Conservation (phyloP, 2,888 invertebrate genomes). For the Gryllus longicercus region DNA sequence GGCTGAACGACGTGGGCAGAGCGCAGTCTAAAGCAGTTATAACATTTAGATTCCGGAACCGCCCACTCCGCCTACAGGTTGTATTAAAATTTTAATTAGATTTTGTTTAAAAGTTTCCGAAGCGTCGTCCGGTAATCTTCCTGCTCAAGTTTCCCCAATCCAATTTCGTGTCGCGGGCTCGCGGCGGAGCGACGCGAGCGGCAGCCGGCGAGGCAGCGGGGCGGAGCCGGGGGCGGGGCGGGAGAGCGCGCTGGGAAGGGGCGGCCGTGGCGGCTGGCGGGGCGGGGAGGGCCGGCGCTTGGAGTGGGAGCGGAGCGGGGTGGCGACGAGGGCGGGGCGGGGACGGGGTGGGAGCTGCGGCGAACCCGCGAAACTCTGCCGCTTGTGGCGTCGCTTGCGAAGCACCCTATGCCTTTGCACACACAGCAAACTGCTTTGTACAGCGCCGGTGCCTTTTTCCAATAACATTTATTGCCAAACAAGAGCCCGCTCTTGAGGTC, state of each 20-base stretch:
- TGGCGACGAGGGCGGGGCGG: neutral
- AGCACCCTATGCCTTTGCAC: neutral
- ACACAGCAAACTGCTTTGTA: slow-evolving; percentile 19
- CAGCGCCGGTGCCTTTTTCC: slow-evolving; percentile 33
- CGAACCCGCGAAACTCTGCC: neutral
- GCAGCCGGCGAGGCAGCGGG: neutral
- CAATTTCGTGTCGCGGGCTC: neutral
- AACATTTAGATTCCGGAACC: slow-evolving; percentile 17
- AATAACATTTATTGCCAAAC: slow-evolving; percentile 39
- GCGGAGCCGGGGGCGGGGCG: neutral
- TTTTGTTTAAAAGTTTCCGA: slow-evolving; percentile 17
- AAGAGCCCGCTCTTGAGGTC: slow-evolving; percentile 33
- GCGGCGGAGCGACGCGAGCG: neutral
- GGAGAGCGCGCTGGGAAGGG: neutral
- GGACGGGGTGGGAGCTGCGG: neutral
- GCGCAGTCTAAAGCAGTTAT: neutral
- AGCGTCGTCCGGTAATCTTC: neutral
- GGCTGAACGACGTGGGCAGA: neutral
- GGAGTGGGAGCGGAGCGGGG: neutral
- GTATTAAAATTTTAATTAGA: slow-evolving; percentile 2
- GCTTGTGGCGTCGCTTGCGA: slow-evolving; percentile 19
- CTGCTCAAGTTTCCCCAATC: slow-evolving; percentile 8
- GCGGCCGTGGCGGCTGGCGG: neutral
- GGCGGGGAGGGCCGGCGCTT: neutral
- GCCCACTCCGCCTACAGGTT: neutral